These are phyloP conservation scores for Brevimyrus niger DNA, from an alignment of 2,113 vertebrate genomes.

Conservation along the genomic window DNA sequence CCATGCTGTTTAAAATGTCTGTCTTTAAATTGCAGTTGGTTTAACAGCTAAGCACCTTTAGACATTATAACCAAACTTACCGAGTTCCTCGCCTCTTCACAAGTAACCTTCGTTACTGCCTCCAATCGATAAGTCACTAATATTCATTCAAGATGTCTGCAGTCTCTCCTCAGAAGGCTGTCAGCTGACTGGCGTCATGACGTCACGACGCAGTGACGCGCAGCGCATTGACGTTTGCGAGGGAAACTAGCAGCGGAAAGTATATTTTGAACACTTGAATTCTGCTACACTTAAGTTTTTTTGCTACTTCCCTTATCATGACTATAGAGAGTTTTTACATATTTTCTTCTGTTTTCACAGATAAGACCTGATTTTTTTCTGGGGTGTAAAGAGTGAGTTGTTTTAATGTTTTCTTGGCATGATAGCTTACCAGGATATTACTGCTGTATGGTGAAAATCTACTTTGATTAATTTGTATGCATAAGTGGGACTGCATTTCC, in stretches of 20 bases:
- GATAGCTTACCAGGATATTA: not conserved
- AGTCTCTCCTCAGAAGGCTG: constrained; percentile 31
- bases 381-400: not conserved
- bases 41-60: not conserved
- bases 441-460: not conserved
- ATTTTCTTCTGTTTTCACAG: not conserved
- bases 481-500: not conserved
- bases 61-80: not conserved
- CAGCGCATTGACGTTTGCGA: not conserved
- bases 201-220: not conserved
- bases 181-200: constrained; percentile 35
- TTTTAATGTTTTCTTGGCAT: not conserved
- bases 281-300: not conserved
- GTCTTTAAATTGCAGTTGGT: not conserved
- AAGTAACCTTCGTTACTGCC: not conserved
- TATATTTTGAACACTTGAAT: not conserved
- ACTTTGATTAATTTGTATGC: not conserved
- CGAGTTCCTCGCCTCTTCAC: not conserved
- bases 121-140: not conserved
- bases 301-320: not conserved
- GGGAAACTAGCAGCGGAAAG: not conserved
- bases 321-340: not conserved
- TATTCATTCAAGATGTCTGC: constrained; percentile 41
- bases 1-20: not conserved
- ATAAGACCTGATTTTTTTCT: not conserved